A percentile compares a stretch with the other conserved stretches of the same genome.
Conservation (phyloP, 2,888 invertebrate species). For the Meghimatium bilineatum region DNA sequence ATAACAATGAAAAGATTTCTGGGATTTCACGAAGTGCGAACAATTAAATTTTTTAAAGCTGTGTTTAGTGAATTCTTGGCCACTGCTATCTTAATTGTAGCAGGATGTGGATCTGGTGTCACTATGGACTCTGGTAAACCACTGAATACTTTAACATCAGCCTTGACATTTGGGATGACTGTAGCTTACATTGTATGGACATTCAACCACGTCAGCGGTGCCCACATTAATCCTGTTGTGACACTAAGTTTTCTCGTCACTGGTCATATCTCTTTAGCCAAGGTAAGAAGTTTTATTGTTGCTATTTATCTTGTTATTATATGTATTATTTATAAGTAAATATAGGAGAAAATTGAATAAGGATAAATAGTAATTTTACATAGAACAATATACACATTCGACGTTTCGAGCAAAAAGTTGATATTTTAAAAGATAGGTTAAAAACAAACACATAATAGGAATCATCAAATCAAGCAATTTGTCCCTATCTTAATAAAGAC, state of each 20-base stretch:
- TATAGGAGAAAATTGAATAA: too few species aligned
- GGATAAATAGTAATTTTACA: too few species aligned
- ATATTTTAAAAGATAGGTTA: too few species aligned
- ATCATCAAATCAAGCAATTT: too few species aligned
- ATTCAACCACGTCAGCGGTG: slow-evolving; percentile 92
- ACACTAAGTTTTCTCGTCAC: slow-evolving; percentile 90
- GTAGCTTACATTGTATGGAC: slow-evolving; percentile 90
- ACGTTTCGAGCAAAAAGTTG: too few species aligned
- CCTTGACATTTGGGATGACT: slow-evolving; percentile 90
- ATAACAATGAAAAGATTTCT: neutral
- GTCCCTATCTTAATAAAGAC: too few species aligned
- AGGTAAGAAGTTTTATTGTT: slow-evolving; percentile 76
- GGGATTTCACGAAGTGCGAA: slow-evolving; percentile 25
- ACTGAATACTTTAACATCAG: slow-evolving; percentile 82
- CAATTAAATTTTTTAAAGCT: slow-evolving; percentile 29
- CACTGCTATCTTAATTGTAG: slow-evolving; percentile 81
- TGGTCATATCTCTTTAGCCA: slow-evolving; percentile 88
- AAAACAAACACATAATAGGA: too few species aligned
- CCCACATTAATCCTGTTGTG: slow-evolving; percentile 94
- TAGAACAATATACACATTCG: too few species aligned
- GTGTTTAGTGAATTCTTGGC: slow-evolving; percentile 24
- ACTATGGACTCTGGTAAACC: slow-evolving; percentile 63
- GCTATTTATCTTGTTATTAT: too few species aligned
- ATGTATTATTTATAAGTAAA: too few species aligned
- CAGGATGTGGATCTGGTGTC: slow-evolving; percentile 86